Percentiles rank a stretch among this genome's conserved stretches.
Conservation (phyloP, 2,113 vertebrate species). For the Phrynosoma platyrhinos region DNA sequence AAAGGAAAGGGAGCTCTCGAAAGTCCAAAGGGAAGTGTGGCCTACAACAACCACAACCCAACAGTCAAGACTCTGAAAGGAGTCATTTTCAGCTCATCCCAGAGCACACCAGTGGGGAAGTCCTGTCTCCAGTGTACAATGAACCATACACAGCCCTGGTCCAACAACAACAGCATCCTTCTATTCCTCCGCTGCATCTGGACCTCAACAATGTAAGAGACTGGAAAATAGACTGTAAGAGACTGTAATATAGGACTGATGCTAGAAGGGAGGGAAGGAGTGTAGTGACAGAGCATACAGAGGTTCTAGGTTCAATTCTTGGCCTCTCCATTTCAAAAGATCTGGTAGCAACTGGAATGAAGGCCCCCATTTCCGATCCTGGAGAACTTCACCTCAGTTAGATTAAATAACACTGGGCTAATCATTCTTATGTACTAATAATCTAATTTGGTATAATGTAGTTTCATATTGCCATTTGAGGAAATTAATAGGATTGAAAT, state of each 20-base stretch:
- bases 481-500: too few relatives aligned
- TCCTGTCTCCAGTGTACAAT: constrained; percentile 79
- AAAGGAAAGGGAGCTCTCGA: constrained; percentile 78
- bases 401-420: neutral
- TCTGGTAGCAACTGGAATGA: neutral
- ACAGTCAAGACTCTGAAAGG: constrained; percentile 42
- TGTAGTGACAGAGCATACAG: neutral
- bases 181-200: constrained; percentile 27
- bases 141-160: constrained; percentile 73
- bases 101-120: constrained; percentile 13
- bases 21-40: constrained; percentile 77
- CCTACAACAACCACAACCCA: constrained; percentile 54
- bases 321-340: neutral
- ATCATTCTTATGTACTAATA: too few relatives aligned
- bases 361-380: neutral
- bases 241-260: rapidly evolving
- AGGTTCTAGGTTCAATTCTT: neutral
- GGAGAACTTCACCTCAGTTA: neutral
- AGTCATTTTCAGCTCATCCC: constrained; percentile 29
- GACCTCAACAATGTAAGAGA: constrained; percentile 68
- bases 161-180: neutral
- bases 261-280: too few relatives aligned
- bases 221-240: constrained; percentile 24
- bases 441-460: too few relatives aligned
- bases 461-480: too few relatives aligned